A percentile compares a stretch with the other conserved stretches of the same genome.
Evolutionary conservation across 2,797 vertebrate genomes (phyloP).

Genomic region (Carcharodon carcharias): DNA sequence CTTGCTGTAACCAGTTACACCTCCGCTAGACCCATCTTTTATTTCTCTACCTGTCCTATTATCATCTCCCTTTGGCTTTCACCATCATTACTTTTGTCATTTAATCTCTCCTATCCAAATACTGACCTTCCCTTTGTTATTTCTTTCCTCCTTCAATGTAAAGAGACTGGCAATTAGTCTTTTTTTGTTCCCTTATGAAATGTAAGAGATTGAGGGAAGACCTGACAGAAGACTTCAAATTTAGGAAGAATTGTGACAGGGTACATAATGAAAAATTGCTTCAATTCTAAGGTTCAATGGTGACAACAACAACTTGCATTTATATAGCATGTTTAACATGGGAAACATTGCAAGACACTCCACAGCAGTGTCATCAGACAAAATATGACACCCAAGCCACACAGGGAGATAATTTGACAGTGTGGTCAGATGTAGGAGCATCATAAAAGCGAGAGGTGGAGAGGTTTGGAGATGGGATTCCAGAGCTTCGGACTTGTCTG

Average conservation of each 20-base stretch:
- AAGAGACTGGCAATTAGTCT: not conserved
- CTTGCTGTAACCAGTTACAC: not conserved
- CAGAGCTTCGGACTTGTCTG: not conserved
- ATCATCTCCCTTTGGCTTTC: not conserved
- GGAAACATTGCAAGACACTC: not conserved
- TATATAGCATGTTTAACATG: not conserved
- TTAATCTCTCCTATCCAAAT: not conserved
- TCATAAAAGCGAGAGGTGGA: not conserved
- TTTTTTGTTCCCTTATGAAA: not conserved
- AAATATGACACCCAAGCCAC: not conserved
- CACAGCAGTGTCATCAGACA: not conserved
- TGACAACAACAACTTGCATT: not conserved
- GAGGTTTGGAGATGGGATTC: not conserved
- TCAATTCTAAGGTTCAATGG: too few relatives aligned
- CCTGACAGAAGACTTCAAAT: not conserved
- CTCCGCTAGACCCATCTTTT: not conserved
- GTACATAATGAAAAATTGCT: not conserved
- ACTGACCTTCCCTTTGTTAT: not conserved
- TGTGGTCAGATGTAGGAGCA: not conserved
- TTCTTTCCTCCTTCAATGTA: not conserved
- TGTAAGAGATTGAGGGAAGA: not conserved
- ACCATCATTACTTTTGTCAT: not conserved
- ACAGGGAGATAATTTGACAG: not conserved
- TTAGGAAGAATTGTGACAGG: not conserved
- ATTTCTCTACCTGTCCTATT: not conserved